Base-by-base conservation (phyloP, 2,113 vertebrate species). In the Arothron firmamentum region DNA sequence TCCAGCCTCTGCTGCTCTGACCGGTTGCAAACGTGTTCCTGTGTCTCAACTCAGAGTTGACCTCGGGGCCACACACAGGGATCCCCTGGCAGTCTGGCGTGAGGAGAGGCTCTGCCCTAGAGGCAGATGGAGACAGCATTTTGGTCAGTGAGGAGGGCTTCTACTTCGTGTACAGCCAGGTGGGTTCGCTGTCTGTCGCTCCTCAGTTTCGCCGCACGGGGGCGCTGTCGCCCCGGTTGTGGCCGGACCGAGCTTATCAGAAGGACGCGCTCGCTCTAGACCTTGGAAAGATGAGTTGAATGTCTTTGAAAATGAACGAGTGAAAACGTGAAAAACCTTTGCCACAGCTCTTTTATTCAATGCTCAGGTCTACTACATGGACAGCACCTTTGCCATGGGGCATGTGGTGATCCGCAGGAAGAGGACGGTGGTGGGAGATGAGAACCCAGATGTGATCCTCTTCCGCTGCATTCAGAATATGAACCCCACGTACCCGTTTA, bases 111-210 rank as follows among this genome's bases (percentile, higher is more conserved):
- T 83, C 83, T 4, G 93, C 95, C 68, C 78, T 98, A 49, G 92
- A 94, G 70, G 84, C 87, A 15, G 89, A 89, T n/a, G 84, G 88
- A 55, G 94, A 96, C 84, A 90, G 87, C 74, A 95, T 99, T 45
- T 50, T 93, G 21, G 92, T 98, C 73, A 92, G 86, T 79, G 93
- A 97, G 88, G 91, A 92, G 1, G 96, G 96, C 47, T 94, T 92
- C 87, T 99, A 94, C 90, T 96, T 95, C 56, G 93, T 99, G 70
- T 99, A 98, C 74, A 92, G 96, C 23, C 96, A 99, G 95, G 96
- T 98, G 31, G 17, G 75, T 57, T 23, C 1, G 5, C 38, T 43
- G 50, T 17, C 50, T 71, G 52, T 59, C 55, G 1, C 59, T 58
- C 9, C 21, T 48, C 13, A 0, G 0, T 61, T 23, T 28, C 0